A percentile compares a stretch with the other conserved stretches of the same genome.
These are phyloP conservation scores for Dascyllus trimaculatus DNA, from an alignment of 2,113 vertebrate genomes.

Conservation along the genomic window DNA sequence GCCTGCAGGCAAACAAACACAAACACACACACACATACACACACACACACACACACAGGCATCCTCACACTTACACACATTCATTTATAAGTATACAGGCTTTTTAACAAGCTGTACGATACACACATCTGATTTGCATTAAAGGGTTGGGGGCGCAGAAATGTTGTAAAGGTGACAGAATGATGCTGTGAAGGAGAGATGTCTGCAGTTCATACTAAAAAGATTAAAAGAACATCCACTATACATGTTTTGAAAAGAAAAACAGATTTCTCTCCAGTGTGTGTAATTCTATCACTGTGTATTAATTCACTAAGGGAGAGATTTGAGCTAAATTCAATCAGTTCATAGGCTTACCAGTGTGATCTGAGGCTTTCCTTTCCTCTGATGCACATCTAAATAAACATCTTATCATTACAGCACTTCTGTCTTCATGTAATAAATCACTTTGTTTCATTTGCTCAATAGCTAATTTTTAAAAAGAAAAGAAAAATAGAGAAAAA, in stretches of 20 bases:
- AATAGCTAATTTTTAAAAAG: conserved; percentile 18
- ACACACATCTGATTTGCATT: conserved; percentile 9
- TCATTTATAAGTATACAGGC: conserved; percentile 29
- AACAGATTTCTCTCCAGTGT: neutral
- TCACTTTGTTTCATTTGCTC: conserved; percentile 45
- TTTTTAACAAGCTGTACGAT: conserved; percentile 18
- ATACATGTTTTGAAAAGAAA: conserved; percentile 1
- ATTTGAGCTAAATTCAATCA: conserved; percentile 60
- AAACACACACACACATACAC: conserved; percentile 18
- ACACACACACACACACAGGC: conserved; percentile 1
- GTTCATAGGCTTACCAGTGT: conserved; percentile 29
- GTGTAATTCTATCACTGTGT: conserved; percentile 28
- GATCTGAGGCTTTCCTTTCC: conserved; percentile 56
- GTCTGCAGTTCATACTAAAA: conserved; percentile 11
- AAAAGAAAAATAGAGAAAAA: conserved; percentile 26
- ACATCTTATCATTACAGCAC: conserved; percentile 49
- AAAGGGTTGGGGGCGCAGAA: neutral
- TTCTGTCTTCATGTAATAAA: conserved; percentile 47
- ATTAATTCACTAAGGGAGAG: conserved; percentile 59
- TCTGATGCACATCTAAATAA: conserved; percentile 63
- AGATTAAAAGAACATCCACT: conserved; percentile 13
- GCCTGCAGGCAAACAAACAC: conserved; percentile 60
- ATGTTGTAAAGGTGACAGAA: conserved; percentile 12
- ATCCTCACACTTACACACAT: conserved; percentile 23
- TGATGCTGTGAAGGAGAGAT: neutral